A percentile compares a stretch with the other conserved stretches of the same genome.
Conservation (phyloP, 2,797 vertebrate genomes). For the Phalloptychus januarius region DNA sequence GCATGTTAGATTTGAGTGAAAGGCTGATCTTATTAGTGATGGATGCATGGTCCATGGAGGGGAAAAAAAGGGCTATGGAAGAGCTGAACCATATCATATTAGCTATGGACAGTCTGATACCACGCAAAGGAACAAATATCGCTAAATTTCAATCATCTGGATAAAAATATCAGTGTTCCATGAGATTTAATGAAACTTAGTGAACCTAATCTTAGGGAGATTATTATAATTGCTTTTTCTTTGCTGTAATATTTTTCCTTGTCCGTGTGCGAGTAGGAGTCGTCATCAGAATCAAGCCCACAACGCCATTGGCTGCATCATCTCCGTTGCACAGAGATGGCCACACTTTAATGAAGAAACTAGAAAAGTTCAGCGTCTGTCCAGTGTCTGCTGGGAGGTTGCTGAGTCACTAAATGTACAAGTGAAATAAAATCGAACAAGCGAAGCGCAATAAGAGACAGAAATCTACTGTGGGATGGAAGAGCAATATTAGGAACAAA, state of each 20-base stretch:
- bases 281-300: slow-evolving; percentile 19
- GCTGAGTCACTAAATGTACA: slow-evolving; percentile 45
- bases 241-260: slow-evolving; percentile 17
- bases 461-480: slow-evolving; percentile 29
- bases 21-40: background rate
- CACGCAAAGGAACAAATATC: background rate
- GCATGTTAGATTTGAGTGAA: background rate
- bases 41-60: background rate
- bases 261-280: background rate
- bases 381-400: slow-evolving; percentile 12
- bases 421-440: slow-evolving; percentile 27
- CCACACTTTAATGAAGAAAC: slow-evolving; percentile 18
- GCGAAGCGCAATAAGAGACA: slow-evolving; percentile 14
- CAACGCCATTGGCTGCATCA: slow-evolving; percentile 25
- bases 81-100: background rate
- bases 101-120: background rate
- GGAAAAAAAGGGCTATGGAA: background rate
- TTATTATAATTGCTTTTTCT: background rate
- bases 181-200: background rate
- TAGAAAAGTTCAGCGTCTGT: background rate
- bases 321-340: slow-evolving; percentile 10
- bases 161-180: background rate
- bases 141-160: background rate
- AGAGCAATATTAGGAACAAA: slow-evolving; percentile 33
- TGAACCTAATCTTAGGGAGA: background rate